Conservation (phyloP, 2,797 vertebrate genomes). For the Heterohyrax brucei region DNA sequence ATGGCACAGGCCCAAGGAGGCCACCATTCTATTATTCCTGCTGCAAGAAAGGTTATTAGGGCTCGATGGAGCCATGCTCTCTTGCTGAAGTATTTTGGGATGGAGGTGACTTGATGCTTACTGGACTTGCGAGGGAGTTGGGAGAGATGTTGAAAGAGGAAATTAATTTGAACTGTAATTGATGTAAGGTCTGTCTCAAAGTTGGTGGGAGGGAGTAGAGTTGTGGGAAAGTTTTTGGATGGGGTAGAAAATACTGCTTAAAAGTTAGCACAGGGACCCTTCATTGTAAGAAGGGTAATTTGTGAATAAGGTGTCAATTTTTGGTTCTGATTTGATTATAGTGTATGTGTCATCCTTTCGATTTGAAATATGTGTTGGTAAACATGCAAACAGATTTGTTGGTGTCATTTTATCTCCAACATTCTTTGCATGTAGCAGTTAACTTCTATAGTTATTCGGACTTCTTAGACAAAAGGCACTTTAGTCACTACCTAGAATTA, state of each 20-base stretch:
- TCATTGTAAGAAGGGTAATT: constrained; percentile 58
- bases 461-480: constrained; percentile 15
- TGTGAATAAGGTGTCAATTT: constrained; percentile 41
- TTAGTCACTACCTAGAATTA: constrained; percentile 14
- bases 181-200: constrained; percentile 59
- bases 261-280: constrained; percentile 26
- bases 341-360: neutral
- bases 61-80: constrained; percentile 80
- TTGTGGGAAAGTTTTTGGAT: neutral
- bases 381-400: neutral
- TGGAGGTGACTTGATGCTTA: constrained; percentile 79
- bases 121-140: constrained; percentile 3
- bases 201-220: constrained; percentile 49
- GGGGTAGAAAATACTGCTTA: neutral
- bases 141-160: constrained; percentile 70
- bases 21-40: constrained; percentile 86
- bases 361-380: neutral
- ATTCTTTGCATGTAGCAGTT: constrained; percentile 42
- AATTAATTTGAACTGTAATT: constrained; percentile 85
- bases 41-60: constrained; percentile 83
- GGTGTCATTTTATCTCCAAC: constrained; percentile 15
- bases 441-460: constrained; percentile 70
- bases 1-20: constrained; percentile 83
- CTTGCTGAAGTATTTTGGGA: constrained; percentile 84
- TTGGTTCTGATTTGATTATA: constrained; percentile 42